phyloP scores from a whole-genome alignment of 2,113 vertebrate genomes.

The Eulemur rufifrons region DNA sequence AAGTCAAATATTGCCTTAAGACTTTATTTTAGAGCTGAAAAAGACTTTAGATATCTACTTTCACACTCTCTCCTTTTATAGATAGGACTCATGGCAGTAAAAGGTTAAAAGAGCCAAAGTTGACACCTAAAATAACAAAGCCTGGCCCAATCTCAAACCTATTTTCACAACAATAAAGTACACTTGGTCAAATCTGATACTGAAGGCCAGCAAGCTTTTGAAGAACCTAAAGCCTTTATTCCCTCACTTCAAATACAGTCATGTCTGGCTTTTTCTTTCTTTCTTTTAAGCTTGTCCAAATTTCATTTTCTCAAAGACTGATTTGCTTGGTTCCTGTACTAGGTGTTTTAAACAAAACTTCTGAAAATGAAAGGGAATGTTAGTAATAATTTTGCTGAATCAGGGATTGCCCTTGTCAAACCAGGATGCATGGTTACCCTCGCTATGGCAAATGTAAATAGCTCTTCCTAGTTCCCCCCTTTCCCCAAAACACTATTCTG shows the following conservation, averaged over 20 bases:
- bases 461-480: not conserved
- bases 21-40: not conserved
- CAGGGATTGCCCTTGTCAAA: not conserved
- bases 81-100: not conserved
- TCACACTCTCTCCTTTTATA: not conserved
- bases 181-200: constrained; percentile 3
- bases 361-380: not conserved
- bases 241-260: not conserved
- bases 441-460: not conserved
- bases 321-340: not conserved
- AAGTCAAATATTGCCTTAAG: not conserved
- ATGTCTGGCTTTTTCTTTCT: not conserved
- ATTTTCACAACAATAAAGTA: not conserved
- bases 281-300: not conserved
- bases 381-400: not conserved
- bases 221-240: not conserved
- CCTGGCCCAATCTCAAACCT: not conserved
- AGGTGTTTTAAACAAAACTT: not conserved
- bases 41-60: not conserved
- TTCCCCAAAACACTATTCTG: not conserved
- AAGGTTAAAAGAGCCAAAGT: not conserved
- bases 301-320: not conserved
- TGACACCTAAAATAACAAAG: constrained; percentile 4
- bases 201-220: not conserved
- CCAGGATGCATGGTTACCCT: not conserved